Evolutionary conservation across 2,888 invertebrate species (phyloP), one percentile per base, ranked within the genome.

Genomic region (Rhodophaea formosa): DNA sequence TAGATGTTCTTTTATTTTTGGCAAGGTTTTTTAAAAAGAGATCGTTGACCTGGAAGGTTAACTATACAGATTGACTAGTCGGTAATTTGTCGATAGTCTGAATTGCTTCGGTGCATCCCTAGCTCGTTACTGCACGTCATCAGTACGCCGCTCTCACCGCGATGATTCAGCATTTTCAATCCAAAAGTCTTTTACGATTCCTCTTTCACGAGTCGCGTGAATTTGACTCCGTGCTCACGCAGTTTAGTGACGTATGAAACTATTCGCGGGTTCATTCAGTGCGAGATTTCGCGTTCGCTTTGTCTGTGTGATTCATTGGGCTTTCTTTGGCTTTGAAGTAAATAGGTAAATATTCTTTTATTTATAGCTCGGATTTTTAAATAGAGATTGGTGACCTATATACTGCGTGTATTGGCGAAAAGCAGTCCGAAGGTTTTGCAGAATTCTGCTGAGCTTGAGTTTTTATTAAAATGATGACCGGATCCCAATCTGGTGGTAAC

Each of bases 161-260:
- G 81, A 86, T 88, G 88, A 89, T 86, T 89, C 89, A 87, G 89
- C 89, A 81, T 84, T 84, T 77, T 87, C 84, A 84, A 83, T 84
- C 86, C 87, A 75, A 86, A 87, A 83, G 85, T 79, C 84, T 85
- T 88, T 88, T 87, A 82, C 87, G 81, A 86, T 80, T 88, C 78
- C 77, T 73, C 76, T 82, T 84, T 82, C 81, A 78, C 71, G 70
- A 70, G 59, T 49, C 72, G 70, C 71, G 76, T 80, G 77, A 82
- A 82, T 85, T 82, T 81, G 79, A 79, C 75, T 78, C 76, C 76
- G 68, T 78, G 79, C 75, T 72, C 76, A 84, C 84, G 80, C 83
- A 83, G 75, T 74, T 81, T 75, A 75, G 69, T 69, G 69, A 69
- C 72, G 71, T 74, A 74, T 70, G 62, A 66, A 69, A 74, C 66